Percentiles rank a stretch among this genome's conserved stretches.
Conservation (phyloP, 2,888 invertebrate species). For the Scotopteryx bipunctaria region DNA sequence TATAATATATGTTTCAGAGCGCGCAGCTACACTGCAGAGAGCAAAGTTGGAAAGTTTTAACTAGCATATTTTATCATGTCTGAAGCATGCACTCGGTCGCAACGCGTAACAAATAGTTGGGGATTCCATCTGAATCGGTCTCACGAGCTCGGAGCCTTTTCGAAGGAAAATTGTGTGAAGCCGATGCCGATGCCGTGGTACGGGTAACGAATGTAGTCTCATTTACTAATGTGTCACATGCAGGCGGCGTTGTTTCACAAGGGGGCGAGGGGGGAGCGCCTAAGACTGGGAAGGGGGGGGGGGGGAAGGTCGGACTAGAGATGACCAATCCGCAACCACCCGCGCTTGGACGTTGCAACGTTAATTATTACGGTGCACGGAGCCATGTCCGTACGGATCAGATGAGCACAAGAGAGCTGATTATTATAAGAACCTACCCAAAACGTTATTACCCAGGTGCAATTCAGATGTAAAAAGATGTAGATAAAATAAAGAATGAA, state of each 20-base stretch:
- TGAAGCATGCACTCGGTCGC: conserved; percentile 33
- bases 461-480: too few species aligned
- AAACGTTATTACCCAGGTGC: too few species aligned
- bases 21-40: conserved; percentile 26
- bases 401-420: conserved; percentile 13
- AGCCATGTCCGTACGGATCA: conserved; percentile 36
- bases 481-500: too few species aligned
- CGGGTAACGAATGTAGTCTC: conserved; percentile 83
- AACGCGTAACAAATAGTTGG: conserved; percentile 35
- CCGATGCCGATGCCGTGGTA: conserved; percentile 54
- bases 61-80: conserved; percentile 34
- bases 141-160: conserved; percentile 36
- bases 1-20: conserved; percentile 15
- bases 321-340: conserved; percentile 70
- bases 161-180: conserved; percentile 56
- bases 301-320: conserved; percentile 38
- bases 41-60: conserved; percentile 32
- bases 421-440: too few species aligned
- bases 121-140: conserved; percentile 32
- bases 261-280: conserved; percentile 41
- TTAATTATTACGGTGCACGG: conserved; percentile 63
- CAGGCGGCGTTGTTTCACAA: conserved; percentile 80
- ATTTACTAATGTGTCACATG: conserved; percentile 84
- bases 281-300: conserved; percentile 29
- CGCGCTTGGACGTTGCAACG: conserved; percentile 62